Base-by-base conservation (phyloP, 2,888 invertebrate species). In the Steinernema scapterisci region DNA sequence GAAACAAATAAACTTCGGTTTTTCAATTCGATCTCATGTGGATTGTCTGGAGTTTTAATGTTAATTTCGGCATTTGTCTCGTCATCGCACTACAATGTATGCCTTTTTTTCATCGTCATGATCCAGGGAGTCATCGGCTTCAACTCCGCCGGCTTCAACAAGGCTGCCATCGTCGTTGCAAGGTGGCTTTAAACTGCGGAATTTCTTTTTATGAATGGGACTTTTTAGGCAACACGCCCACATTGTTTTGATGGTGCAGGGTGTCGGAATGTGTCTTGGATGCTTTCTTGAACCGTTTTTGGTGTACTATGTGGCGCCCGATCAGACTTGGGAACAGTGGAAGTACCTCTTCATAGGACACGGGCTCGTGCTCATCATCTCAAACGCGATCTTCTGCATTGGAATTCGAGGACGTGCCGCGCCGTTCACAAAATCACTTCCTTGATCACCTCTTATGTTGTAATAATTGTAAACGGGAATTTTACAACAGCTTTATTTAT, bases 71-170 rank as follows among this genome's bases (percentile, higher is more conserved):
- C 77, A 2, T 76, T 79, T 38, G 23, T 79, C 31, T 73, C 77
- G 16, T 21, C 31, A 2, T 54, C 54, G 11, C 52, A 76, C 27
- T 31, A 79, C 54, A 54, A 74, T 45, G 76, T 79, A 52, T 72
- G n/a, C 31, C 51, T 70, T 31, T 73, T 74, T 6, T 72, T 75
- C 48, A 75, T 78, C 44, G 74, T 70, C 6, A 19, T 78, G 45
- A 74, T 74, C 11, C 78, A 78, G 52, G 76, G 74, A n/a, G 70
- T 76, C 25, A 78, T 78, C 45, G 78, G 78, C 9, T 77, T 77
- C 73, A 78, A 78, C 54, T 77, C 78, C 19, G 78, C 78, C 16
- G 78, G 78, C n/a, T 78, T 78, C 71, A 78, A 77, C 56, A 78
- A 78, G 48, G 78, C 77, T n/a, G 76, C 75, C 0, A 74, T 78